These are phyloP conservation scores for Engraulis encrasicolus DNA, from an alignment of 2,113 vertebrate genomes.

Conservation along the genomic window DNA sequence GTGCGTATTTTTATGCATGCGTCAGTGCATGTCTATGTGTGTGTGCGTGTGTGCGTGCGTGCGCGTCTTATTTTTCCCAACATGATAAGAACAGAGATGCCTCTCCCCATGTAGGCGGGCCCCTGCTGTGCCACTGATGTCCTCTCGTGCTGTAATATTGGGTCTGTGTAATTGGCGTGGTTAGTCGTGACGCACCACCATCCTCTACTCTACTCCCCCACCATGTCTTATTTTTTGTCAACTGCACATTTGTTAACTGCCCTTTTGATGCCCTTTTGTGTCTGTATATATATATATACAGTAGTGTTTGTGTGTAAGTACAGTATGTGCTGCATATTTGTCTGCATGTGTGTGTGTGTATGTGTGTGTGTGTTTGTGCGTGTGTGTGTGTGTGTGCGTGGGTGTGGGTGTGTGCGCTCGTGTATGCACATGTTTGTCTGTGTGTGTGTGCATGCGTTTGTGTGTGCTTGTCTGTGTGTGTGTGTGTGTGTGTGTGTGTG, in stretches of 20 bases:
- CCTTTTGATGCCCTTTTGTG: not conserved
- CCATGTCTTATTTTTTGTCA: not conserved
- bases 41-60: not conserved
- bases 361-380: too few relatives aligned
- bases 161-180: not conserved
- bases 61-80: not conserved
- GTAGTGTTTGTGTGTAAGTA: not conserved
- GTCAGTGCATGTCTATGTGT: too few relatives aligned
- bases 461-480: too few relatives aligned
- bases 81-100: not conserved
- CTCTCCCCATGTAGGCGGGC: not conserved
- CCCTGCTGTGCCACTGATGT: not conserved
- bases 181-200: not conserved
- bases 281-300: not conserved
- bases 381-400: too few relatives aligned
- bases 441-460: too few relatives aligned
- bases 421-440: too few relatives aligned
- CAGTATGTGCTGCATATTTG: too few relatives aligned
- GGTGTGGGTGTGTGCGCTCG: too few relatives aligned
- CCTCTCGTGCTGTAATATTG: not conserved
- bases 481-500: too few relatives aligned
- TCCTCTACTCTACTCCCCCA: too few relatives aligned
- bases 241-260: slow-evolving; percentile 2
- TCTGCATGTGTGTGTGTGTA: too few relatives aligned
- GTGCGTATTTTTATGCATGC: too few relatives aligned